Base-by-base conservation (phyloP, 2,888 invertebrate genomes). In the Embidobia sp. region DNA sequence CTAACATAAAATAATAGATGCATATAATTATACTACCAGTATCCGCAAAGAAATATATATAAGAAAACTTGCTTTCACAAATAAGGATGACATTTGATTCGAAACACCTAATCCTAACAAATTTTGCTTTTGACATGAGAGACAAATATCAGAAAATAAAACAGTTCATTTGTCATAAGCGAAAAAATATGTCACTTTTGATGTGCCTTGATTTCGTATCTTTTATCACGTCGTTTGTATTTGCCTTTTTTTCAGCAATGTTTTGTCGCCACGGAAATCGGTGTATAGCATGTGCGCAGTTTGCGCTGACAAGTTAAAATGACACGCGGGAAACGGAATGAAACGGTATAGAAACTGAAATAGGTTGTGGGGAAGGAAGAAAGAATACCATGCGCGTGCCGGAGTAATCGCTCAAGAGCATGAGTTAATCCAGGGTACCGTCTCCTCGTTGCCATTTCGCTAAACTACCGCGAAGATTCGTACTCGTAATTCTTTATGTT, bases 361-460 rank as follows among this genome's bases (percentile, higher is more conserved):
- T 48, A 42, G 74, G 70, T 78, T 69, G 59, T 66, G 73, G 16
- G 67, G 29, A 59, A 67, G 51, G 49, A 61, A 70, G 79, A 49
- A 74, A 64, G 78, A 81, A 78, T 63, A 78, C 66, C 6, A 1
- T 76, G 78, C 84, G 83, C 83, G 83, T 83, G 82, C 69, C 74
- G 67, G 64, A 82, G 82, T 82, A 85, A 85, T 86, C 85, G 83
- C 82, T 85, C 83, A 82, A 82, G 78, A 79, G 79, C 80, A 69
- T 75, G 78, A 78, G 77, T 79, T 81, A 83, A 84, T 82, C 80
- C 72, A 76, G 31, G 33, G 16, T 22, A 26, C 29, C 46, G 44
- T 55, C 49, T 69, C 75, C 51, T 42, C 33, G 49, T 55, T 66
- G 66, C 48, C 63, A 64, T 69, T 69, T 29, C 55, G 13, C 44